Conservation (phyloP, 2,113 vertebrate species). For the Rattus norvegicus region DNA sequence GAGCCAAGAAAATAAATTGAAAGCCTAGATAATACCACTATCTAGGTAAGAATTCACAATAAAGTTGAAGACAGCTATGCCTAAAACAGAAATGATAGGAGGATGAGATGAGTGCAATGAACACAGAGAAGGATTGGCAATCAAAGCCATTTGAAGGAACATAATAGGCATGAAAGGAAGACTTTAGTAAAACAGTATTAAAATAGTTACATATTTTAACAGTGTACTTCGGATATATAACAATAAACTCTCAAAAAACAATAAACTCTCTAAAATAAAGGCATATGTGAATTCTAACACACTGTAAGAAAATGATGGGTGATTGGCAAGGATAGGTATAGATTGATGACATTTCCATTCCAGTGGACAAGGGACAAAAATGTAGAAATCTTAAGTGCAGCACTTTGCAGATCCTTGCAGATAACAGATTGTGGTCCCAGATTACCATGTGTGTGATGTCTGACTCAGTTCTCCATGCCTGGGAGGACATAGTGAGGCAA, state of each 20-base stretch:
- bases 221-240: background rate
- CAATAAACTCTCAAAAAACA: too few species aligned
- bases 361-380: background rate
- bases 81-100: background rate
- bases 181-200: background rate
- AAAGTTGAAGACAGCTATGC: background rate
- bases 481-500: background rate
- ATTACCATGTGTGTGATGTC: background rate
- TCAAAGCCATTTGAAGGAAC: conserved; percentile 3
- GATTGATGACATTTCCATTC: background rate
- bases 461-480: background rate
- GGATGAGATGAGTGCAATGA: background rate
- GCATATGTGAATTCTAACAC: background rate
- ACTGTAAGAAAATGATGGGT: background rate
- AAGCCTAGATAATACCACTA: background rate
- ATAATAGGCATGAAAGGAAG: background rate
- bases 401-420: background rate
- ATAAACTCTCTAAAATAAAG: conserved; percentile 5
- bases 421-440: background rate
- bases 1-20: background rate
- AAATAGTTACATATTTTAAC: background rate
- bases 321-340: background rate
- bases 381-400: background rate
- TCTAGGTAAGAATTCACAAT: background rate
- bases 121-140: background rate